Evolutionary conservation across 2,888 invertebrate genomes (phyloP).

Genomic region (Timandra comae): DNA sequence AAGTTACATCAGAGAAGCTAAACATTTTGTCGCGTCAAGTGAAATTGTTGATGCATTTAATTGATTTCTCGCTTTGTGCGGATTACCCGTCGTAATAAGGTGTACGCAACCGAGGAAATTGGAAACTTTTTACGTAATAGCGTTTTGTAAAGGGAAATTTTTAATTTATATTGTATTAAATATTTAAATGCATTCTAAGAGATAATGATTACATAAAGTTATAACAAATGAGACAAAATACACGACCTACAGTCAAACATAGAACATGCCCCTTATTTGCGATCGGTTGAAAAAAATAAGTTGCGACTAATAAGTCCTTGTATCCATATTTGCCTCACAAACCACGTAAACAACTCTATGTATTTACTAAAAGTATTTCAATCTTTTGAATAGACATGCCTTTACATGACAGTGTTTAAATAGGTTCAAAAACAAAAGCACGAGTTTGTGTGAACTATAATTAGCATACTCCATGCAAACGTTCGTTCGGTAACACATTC

Average conservation of each 20-base stretch:
- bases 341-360: too few relatives aligned
- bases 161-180: too few relatives aligned
- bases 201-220: too few relatives aligned
- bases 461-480: conserved; percentile 33
- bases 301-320: too few relatives aligned
- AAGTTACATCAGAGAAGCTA: conserved; percentile 28
- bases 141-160: conserved; percentile 17
- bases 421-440: conserved; percentile 18
- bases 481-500: conserved; percentile 20
- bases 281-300: too few relatives aligned
- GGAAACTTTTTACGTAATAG: conserved; percentile 10
- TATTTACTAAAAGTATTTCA: conserved; percentile 4
- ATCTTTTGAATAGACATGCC: conserved; percentile 7
- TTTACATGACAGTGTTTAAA: conserved; percentile 4
- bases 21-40: conserved; percentile 26
- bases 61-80: conserved; percentile 30
- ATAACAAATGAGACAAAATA: too few relatives aligned
- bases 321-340: too few relatives aligned
- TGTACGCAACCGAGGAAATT: conserved; percentile 1
- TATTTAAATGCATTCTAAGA: too few relatives aligned
- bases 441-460: conserved; percentile 21
- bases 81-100: conserved; percentile 12
- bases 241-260: too few relatives aligned
- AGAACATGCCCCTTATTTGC: too few relatives aligned
- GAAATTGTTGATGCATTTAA: conserved; percentile 11